Evolutionary conservation across 2,888 invertebrate genomes (phyloP).

Genomic region (Autographa gamma): DNA sequence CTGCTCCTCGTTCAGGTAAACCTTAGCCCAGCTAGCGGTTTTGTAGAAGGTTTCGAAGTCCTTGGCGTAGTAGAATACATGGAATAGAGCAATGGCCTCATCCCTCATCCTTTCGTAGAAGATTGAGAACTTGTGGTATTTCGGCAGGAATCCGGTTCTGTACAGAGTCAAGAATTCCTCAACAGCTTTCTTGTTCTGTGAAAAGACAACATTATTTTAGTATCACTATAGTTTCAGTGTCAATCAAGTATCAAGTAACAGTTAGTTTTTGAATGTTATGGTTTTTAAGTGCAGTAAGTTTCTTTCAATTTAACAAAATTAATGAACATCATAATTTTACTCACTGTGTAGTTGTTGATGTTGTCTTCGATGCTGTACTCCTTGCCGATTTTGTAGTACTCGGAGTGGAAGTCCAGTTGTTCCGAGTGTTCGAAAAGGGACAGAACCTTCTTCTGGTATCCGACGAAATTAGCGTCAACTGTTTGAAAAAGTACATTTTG

Average conservation of each 20-base stretch:
- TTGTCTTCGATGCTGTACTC: conserved; percentile 78
- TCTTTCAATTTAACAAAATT: not conserved
- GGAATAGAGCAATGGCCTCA: conserved; percentile 87
- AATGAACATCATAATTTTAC: conserved; percentile 36
- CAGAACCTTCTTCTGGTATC: conserved; percentile 80
- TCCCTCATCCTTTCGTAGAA: conserved; percentile 81
- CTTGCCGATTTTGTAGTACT: conserved; percentile 76
- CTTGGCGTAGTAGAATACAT: conserved; percentile 89
- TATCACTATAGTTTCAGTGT: not conserved
- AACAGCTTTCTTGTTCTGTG: conserved; percentile 81
- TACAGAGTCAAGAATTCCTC: conserved; percentile 79
- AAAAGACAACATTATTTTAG: conserved; percentile 22
- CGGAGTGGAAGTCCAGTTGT: conserved; percentile 72
- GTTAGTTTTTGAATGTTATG: no score
- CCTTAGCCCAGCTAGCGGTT: conserved; percentile 88
- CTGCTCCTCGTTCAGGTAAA: conserved; percentile 89
- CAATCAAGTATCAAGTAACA: no score
- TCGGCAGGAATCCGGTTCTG: conserved; percentile 84
- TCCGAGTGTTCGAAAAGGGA: conserved; percentile 82
- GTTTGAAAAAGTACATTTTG: conserved; percentile 28
- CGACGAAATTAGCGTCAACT: conserved; percentile 68
- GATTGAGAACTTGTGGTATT: conserved; percentile 85
- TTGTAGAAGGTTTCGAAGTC: conserved; percentile 90
- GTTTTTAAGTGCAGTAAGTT: not conserved
- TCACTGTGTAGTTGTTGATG: conserved; percentile 78